phyloP scores from a whole-genome alignment of 2,888 invertebrate species.

The Chloroclystis v-ata region DNA sequence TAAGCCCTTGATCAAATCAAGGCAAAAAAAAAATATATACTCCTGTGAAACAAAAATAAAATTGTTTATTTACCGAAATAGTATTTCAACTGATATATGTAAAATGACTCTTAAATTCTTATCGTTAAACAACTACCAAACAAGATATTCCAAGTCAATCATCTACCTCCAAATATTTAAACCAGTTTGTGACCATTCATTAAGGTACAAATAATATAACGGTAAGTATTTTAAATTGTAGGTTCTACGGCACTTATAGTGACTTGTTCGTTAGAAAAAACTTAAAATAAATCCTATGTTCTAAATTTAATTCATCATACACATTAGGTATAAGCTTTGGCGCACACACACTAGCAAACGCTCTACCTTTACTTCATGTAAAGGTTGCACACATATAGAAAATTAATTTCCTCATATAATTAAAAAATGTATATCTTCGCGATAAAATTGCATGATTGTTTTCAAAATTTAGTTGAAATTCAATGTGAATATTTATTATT shows the following conservation, averaged over 20 bases:
- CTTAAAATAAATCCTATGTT: constrained; percentile 38
- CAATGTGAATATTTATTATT: too few species aligned
- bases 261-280: constrained; percentile 50
- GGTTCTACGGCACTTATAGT: constrained; percentile 60
- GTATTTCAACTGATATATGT: constrained; percentile 2
- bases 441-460: too few species aligned
- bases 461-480: too few species aligned
- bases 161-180: constrained; percentile 27
- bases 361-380: constrained; percentile 6
- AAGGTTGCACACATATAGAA: constrained; percentile 3
- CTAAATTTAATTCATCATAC: constrained; percentile 32
- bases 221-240: constrained; percentile 2
- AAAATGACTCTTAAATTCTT: constrained; percentile 8
- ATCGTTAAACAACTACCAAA: constrained; percentile 13
- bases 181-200: constrained; percentile 15
- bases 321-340: constrained; percentile 43
- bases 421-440: too few species aligned
- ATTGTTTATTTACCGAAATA: too few species aligned
- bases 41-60: too few species aligned
- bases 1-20: too few species aligned
- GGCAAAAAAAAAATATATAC: neutral
- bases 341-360: constrained; percentile 37
- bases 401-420: neutral
- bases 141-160: constrained; percentile 6
- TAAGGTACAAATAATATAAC: constrained; percentile 3